Conservation (phyloP, 1,140 invertebrate genomes). For the Mycetomoellerius zeteki region DNA sequence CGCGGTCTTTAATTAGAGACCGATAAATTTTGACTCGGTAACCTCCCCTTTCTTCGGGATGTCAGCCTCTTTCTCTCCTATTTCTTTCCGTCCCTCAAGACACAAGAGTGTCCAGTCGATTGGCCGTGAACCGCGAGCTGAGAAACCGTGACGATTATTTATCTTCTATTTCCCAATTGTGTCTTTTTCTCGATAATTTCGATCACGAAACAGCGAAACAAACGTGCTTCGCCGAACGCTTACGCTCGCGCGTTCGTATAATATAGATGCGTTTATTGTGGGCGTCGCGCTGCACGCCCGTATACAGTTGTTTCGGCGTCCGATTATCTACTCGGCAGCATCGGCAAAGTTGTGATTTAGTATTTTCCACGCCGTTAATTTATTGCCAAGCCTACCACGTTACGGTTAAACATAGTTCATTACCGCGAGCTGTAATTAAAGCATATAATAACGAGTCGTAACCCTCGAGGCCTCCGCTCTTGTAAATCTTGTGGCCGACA, state of each 20-base stretch:
- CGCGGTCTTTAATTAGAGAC: constrained; percentile 82
- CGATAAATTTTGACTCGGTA: constrained; percentile 80
- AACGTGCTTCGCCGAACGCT: background rate
- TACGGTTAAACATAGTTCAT: constrained; percentile 87
- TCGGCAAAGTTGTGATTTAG: constrained; percentile 86
- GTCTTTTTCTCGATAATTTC: background rate
- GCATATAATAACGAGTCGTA: constrained; percentile 86
- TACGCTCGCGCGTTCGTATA: constrained; percentile 32
- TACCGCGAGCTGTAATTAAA: constrained; percentile 86
- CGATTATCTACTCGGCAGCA: constrained; percentile 86
- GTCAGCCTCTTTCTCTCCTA: constrained; percentile 46
- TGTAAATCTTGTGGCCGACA: constrained; percentile 84
- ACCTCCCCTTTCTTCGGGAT: constrained; percentile 74
- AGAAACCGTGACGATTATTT: background rate
- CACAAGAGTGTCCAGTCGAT: constrained; percentile 38
- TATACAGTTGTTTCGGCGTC: constrained; percentile 82
- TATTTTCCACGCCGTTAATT: constrained; percentile 86
- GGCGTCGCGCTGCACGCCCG: constrained; percentile 24
- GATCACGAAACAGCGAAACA: constrained; percentile 18
- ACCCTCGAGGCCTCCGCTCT: constrained; percentile 83
- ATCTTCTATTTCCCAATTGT: background rate
- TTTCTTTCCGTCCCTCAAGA: constrained; percentile 30
- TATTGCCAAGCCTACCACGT: constrained; percentile 86
- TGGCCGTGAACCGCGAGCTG: constrained; percentile 1
- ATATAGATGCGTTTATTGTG: constrained; percentile 52